Evolutionary conservation across 2,113 vertebrate genomes (phyloP).

Genomic region (Tautogolabrus adspersus): DNA sequence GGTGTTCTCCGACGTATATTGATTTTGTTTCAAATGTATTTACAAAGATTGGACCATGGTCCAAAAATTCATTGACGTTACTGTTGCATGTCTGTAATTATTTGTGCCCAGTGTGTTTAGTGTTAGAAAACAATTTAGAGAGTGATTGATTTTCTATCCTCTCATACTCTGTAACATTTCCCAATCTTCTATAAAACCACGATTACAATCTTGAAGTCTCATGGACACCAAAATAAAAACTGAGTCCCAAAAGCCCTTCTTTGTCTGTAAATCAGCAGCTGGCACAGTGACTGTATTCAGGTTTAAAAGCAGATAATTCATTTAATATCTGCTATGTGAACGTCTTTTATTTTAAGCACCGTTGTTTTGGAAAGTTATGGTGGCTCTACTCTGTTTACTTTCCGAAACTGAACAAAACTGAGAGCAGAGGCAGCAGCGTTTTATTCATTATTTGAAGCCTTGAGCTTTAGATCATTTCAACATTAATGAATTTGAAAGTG

Average conservation of each 20-base stretch:
- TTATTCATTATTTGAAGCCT: conserved; percentile 47
- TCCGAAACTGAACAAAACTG: conserved; percentile 32
- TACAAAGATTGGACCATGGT: conserved; percentile 39
- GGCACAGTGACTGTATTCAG: neutral
- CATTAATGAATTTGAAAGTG: conserved; percentile 52
- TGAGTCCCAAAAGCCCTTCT: neutral
- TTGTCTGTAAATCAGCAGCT: neutral
- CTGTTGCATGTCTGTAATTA: conserved; percentile 43
- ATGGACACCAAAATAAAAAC: neutral
- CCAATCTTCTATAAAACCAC: neutral
- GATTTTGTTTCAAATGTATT: conserved; percentile 58
- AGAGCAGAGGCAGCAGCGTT: conserved; percentile 35
- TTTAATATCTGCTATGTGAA: neutral
- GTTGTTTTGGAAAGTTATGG: conserved; percentile 15
- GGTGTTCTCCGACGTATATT: conserved; percentile 35
- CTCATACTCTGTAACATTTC: conserved; percentile 17
- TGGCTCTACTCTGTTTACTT: conserved; percentile 23
- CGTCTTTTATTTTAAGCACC: conserved; percentile 15
- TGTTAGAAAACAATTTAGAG: conserved; percentile 48
- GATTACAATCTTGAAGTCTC: neutral
- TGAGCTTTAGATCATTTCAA: conserved; percentile 55
- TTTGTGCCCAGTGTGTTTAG: conserved; percentile 28
- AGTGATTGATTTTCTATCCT: conserved; percentile 47
- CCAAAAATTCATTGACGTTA: conserved; percentile 39
- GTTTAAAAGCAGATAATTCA: conserved; percentile 16